Base-by-base conservation (phyloP, 2,888 invertebrate species). In the Caenorhabditis uteleia region DNA sequence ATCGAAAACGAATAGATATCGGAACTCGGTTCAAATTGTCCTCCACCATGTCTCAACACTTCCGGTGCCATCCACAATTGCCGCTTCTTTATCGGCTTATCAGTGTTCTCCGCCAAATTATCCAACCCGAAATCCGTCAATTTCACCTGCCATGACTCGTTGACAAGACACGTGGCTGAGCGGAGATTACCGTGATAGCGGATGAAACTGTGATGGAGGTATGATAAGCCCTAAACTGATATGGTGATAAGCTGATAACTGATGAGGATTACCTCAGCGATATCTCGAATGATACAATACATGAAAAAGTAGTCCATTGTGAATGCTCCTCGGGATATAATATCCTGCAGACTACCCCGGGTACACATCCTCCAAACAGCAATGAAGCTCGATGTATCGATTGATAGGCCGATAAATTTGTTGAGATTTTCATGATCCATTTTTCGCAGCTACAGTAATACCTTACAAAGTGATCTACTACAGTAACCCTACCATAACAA, bases 391-490 rank as follows among this genome's bases (percentile, higher is more conserved):
- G 71, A 55, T 6, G 70, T 75, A 44, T 81, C 82, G 5, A 78
- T 60, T 6, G 75, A 77, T 21, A 81, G 21, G 2, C 81, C 81
- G 8, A 79, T 54, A 46, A 81, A 80, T 33, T 72, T 73, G 69
- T 80, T 78, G 39, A 78, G 26, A 54, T 82, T 82, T 33, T 79
- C 77, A 60, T 81, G 75, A 25, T 81, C 78, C 45, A 81, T 34
- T 31, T 77, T 68, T 8, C 77, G 51, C 44, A 80, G 29, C 68
- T 60, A 54, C 18, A n/a, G n/a, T n/a, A n/a, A n/a, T n/a, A n/a
- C n/a, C n/a, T n/a, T n/a, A n/a, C n/a, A 57, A 10, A 45, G 49
- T 57, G n/a, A 50, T 50, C 38, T 57, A 50, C 0, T 57, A 49
- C 50, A 57, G 16, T 23, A 45, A 50, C 26, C 57, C 39, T 21